Evolutionary conservation across 2,113 vertebrate species (phyloP), one percentile per base, ranked within the genome.

Genomic region (Cyanistes caeruleus): DNA sequence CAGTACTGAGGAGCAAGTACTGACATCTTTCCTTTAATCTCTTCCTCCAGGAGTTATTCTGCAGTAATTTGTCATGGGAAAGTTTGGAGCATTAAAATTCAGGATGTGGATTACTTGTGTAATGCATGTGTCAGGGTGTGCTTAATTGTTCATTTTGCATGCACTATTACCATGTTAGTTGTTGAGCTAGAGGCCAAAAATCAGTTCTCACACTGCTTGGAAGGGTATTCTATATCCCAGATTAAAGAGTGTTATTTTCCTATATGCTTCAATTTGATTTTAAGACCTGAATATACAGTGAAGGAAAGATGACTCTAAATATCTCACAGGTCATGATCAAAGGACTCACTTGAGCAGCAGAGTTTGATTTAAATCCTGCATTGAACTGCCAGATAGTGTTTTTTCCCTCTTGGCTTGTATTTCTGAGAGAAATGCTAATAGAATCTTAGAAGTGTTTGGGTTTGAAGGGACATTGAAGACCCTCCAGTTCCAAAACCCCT

Each of bases 121-220:
- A 69, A 77, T 65, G 3, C 31, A 33, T 17, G 11, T 77, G 55
- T 73, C 28, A 62, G 31, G n/a, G 53, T 72, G 16, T 43, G 55
- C 72, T 74, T 84, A 80, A 85, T 94, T 65, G 59, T 92, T 92
- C 37, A 35, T 86, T 96, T 90, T 80, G 33, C 44, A 41, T 52
- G 62, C 55, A 30, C 70, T 37, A 25, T 63, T 76, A 43, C 28
- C 15, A 3, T 80, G 11, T 56, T 87, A 33, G 33, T 51, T 89
- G 46, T 10, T 65, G 68, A 51, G 33, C 31, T 7, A 46, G 25
- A 80, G 25, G 20, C 67, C 18, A 35, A 63, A 85, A 80, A 52
- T 73, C 37, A 65, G 33, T 22, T 46, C 52, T 92, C 39, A 8
- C 7, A 2, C 23, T 31, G 17, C 55, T 39, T 58, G 35, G 31